Base-by-base conservation (phyloP, 30 jellyfish, hydroid and myxozoan genomes). In the Catostylus mosaicus region DNA sequence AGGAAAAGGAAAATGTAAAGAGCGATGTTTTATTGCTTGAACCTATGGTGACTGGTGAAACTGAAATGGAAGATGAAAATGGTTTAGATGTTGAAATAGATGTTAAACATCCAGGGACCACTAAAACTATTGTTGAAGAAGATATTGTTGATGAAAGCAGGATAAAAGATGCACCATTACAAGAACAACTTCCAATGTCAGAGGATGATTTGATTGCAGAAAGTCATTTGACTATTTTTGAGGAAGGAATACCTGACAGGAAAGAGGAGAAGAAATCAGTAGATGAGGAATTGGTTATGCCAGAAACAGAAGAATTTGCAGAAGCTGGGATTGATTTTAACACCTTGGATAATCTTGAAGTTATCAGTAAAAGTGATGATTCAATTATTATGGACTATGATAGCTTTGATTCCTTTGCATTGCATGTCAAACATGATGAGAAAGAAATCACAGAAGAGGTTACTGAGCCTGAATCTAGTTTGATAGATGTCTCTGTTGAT, bases 341-440 rank as follows among this genome's bases (percentile, higher is more conserved):
- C 7, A 20, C 81, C 29, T 72, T 81, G 2, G 73, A 67, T 16
- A 59, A 57, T 36, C 3, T 40, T 32, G 46, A 57, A 22, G 86
- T 23, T 78, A 70, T 22, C 37, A 40, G 33, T 34, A 78, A 70
- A n/a, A 62, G 56, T 22, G 47, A 63, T 27, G 82, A 61, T n/a
- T 46, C 67, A 2, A 16, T 40, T 72, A 16, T 61, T 3, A 45
- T 34, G 51, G 87, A 63, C 29, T 40, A 43, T 62, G 87, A 72
- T 73, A 73, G 93, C 47, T 72, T 83, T 83, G 93, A 83, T 71
- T 83, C 87, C 1, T 40, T 71, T 71, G 87, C 86, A 3, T 73
- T 83, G 77, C 47, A 83, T 72, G 81, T 83, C 29, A 71, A 40
- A 60, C 46, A 66, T 37, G 26, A 29, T 22, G 70, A 72, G 11